phyloP scores from a whole-genome alignment of 2,113 vertebrate species.

The Phalacrocorax brasilianus region DNA sequence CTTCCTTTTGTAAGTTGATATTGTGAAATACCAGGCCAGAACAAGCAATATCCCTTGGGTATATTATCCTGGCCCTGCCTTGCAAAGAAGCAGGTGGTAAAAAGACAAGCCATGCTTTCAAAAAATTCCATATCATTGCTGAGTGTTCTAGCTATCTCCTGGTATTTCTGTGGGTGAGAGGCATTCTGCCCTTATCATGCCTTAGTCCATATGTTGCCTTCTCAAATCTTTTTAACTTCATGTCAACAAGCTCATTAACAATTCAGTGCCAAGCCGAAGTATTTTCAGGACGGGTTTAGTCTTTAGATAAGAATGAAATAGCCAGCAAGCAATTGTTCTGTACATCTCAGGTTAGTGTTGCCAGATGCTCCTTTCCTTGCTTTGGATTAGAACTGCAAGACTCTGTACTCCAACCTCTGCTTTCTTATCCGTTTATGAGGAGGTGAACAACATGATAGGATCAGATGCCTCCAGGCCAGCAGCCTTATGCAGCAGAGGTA shows the following conservation, averaged over 20 bases:
- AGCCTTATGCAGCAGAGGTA: background rate
- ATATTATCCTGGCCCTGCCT: background rate
- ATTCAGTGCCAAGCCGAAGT: background rate
- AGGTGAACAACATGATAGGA: background rate
- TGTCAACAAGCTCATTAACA: background rate
- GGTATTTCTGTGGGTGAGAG: background rate
- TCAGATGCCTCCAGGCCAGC: background rate
- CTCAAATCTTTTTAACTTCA: background rate
- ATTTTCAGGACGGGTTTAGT: background rate
- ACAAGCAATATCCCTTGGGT: background rate
- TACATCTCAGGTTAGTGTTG: background rate
- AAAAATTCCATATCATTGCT: background rate
- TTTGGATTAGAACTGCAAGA: background rate
- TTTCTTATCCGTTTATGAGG: background rate
- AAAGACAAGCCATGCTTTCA: background rate
- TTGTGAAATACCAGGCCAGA: background rate
- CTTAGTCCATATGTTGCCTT: background rate
- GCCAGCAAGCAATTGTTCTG: background rate
- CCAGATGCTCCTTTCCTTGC: background rate
- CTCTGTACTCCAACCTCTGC: background rate
- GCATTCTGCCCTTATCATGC: background rate
- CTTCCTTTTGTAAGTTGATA: background rate
- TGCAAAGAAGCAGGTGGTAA: background rate
- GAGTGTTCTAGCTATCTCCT: background rate
- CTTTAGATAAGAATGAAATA: background rate